phyloP scores from a whole-genome alignment of 2,888 invertebrate genomes.

The Drosophila cracens region DNA sequence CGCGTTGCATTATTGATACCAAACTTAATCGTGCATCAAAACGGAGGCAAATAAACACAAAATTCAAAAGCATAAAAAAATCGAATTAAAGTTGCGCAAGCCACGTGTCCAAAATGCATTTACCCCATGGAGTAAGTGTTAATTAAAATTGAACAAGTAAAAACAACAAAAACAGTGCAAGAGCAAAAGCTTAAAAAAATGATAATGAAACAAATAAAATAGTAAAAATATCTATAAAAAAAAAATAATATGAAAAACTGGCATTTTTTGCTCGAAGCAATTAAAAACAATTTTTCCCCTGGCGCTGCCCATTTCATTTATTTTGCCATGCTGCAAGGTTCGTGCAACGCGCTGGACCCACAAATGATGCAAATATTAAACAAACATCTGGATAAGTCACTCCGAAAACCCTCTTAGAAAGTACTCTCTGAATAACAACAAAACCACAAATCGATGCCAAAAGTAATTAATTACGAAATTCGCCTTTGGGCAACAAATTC shows the following conservation, averaged over 20 bases:
- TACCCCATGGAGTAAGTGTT: slow-evolving; percentile 79
- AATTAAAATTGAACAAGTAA: slow-evolving; percentile 32
- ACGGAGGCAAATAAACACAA: slow-evolving; percentile 7
- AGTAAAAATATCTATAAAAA: slow-evolving; percentile 5
- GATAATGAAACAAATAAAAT: not conserved
- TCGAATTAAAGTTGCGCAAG: slow-evolving; percentile 9
- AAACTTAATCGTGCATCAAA: slow-evolving; percentile 15
- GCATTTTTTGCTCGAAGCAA: slow-evolving; percentile 3
- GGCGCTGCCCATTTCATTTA: slow-evolving; percentile 9
- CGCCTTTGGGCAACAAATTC: slow-evolving; percentile 36
- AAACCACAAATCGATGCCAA: slow-evolving; percentile 23
- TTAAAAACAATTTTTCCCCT: slow-evolving; percentile 19
- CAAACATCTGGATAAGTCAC: slow-evolving; percentile 16
- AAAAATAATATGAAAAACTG: not conserved
- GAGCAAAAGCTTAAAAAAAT: not conserved
- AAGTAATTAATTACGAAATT: slow-evolving; percentile 30
- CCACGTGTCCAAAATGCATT: slow-evolving; percentile 60
- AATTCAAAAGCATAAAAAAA: slow-evolving; percentile 9
- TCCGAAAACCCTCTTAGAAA: slow-evolving; percentile 56
- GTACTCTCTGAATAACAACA: slow-evolving; percentile 24
- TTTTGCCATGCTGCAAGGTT: slow-evolving; percentile 21
- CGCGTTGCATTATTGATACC: slow-evolving; percentile 28
- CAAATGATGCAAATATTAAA: slow-evolving; percentile 34
- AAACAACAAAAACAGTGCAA: slow-evolving; percentile 11
- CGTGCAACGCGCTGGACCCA: slow-evolving; percentile 28